Evolutionary conservation across 2,888 invertebrate genomes (phyloP).

Genomic region (Drosophila quasianomalipes): DNA sequence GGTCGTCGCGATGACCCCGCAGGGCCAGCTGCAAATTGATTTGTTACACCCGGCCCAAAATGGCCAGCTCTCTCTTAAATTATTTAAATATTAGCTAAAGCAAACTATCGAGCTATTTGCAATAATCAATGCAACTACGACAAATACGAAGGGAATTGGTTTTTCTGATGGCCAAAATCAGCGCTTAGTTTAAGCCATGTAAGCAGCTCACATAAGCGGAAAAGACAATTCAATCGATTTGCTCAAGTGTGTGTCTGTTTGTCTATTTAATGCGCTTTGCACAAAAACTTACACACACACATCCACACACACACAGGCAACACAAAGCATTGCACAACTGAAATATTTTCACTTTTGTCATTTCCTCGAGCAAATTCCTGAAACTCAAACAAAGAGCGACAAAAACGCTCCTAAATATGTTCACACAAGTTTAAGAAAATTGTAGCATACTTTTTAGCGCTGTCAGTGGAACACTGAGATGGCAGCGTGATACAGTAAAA

Average conservation of each 20-base stretch:
- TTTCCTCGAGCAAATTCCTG: conserved; percentile 71
- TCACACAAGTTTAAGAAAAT: conserved; percentile 51
- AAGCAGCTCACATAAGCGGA: conserved; percentile 58
- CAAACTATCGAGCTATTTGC: conserved; percentile 31
- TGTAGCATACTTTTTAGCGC: conserved; percentile 54
- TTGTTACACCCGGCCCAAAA: conserved; percentile 41
- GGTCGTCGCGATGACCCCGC: conserved; percentile 52
- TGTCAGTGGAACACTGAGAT: conserved; percentile 26
- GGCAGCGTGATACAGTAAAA: conserved; percentile 28
- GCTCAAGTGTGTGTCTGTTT: conserved; percentile 5
- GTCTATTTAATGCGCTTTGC: conserved; percentile 24
- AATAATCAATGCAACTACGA: conserved; percentile 57
- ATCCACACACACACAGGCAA: not conserved
- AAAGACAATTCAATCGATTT: conserved; percentile 74
- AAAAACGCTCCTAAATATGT: conserved; percentile 63
- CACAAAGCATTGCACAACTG: conserved; percentile 37
- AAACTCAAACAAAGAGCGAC: conserved; percentile 58
- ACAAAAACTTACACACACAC: not conserved
- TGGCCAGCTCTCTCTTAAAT: conserved; percentile 30
- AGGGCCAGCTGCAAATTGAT: conserved; percentile 60
- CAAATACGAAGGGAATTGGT: not conserved
- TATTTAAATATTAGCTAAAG: conserved; percentile 42
- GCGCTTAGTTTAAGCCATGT: conserved; percentile 51
- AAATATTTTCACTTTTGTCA: conserved; percentile 79
- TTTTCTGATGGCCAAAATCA: conserved; percentile 11